Evolutionary conservation across 1,140 invertebrate genomes (phyloP), one percentile per base, ranked within the genome.

Genomic region (Drosophila tani): DNA sequence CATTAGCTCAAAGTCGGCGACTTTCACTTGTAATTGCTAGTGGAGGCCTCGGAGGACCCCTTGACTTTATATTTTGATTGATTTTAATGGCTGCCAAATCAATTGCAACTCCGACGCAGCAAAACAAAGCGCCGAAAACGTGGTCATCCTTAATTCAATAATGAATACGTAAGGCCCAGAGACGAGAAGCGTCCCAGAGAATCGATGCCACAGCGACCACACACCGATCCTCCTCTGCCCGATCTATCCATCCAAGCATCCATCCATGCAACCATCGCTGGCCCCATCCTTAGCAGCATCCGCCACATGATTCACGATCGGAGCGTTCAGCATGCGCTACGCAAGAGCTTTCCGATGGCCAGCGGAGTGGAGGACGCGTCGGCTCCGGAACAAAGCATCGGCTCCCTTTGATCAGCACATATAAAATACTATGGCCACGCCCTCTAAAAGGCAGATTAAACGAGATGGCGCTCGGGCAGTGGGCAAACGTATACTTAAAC

Each of bases 401-500:
- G 91, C 75, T 51, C 74, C 64, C 91, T 92, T 92, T 92, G 91
- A 92, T 92, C 91, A 92, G 58, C 69, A 83, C 81, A 88, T 91
- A 92, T 92, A 92, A 92, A 92, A 92, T 92, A 92, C 91, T 92
- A 82, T 91, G 71, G 87, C 91, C 91, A 88, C 91, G 91, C 91
- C 91, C 91, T 79, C 75, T 88, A 91, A 91, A 91, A 91, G 91
- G 91, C 76, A 92, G 91, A 91, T 91, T 92, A 92, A 92, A 92
- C 91, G 91, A 92, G 91, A 92, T 92, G 91, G 91, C 91, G 91
- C 91, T 92, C 91, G 71, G 84, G 56, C 75, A 75, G 81, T 91
- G 71, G 81, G 53, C 70, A 79, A 91, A 88, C 81, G 68, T 91
- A 91, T 84, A 83, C 84, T 88, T 88, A 88, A 78, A 79, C 56